These are phyloP conservation scores for Frankliniella intonsa DNA, from an alignment of 2,888 invertebrate genomes.

Conservation along the genomic window DNA sequence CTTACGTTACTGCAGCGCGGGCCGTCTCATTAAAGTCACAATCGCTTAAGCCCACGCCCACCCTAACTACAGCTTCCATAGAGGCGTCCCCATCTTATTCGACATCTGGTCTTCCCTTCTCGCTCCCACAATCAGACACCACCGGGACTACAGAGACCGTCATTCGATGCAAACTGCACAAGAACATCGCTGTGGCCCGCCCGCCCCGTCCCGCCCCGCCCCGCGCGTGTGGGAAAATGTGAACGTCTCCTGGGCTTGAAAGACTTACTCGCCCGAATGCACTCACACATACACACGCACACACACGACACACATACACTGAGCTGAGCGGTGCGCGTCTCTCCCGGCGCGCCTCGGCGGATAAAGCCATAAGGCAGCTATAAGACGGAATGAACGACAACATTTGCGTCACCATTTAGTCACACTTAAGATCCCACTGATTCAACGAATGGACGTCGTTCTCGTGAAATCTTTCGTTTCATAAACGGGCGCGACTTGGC, in stretches of 20 bases:
- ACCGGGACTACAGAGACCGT: too few species aligned
- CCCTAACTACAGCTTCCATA: too few species aligned
- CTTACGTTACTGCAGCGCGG: too few species aligned
- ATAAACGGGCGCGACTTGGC: background rate
- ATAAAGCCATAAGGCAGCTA: slow-evolving; percentile 1
- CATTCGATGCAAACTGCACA: too few species aligned
- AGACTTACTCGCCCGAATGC: background rate
- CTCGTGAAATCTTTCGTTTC: background rate
- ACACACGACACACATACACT: slow-evolving; percentile 17
- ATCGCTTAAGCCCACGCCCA: too few species aligned
- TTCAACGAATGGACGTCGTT: slow-evolving; percentile 3
- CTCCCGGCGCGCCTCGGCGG: background rate
- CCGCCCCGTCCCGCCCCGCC: too few species aligned
- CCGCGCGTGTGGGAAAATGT: too few species aligned
- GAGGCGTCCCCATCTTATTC: too few species aligned
- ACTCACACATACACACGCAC: background rate
- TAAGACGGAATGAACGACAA: slow-evolving; percentile 17
- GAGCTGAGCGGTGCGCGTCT: background rate
- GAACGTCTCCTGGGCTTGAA: too few species aligned
- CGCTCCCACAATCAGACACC: background rate
- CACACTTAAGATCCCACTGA: slow-evolving; percentile 21
- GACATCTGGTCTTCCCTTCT: background rate
- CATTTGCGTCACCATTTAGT: slow-evolving; percentile 24
- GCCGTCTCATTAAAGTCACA: too few species aligned
- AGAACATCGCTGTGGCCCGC: too few species aligned